These are phyloP conservation scores for Brienomyrus longianalis DNA, from an alignment of 2,113 vertebrate species.

Conservation along the genomic window DNA sequence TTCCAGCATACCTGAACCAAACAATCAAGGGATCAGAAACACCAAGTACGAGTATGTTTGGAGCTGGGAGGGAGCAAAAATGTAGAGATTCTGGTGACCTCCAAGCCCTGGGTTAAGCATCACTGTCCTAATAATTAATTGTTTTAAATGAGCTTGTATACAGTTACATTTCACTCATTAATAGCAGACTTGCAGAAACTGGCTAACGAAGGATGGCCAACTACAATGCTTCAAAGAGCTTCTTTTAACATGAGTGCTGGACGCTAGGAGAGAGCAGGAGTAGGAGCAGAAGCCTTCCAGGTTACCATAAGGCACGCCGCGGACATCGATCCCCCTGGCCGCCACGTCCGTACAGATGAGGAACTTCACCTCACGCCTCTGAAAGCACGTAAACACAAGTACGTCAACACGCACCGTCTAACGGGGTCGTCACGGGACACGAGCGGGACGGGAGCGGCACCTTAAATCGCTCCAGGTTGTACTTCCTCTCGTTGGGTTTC, in stretches of 20 bases:
- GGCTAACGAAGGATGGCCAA: not conserved
- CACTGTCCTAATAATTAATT: not conserved
- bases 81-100: not conserved
- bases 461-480: conserved; percentile 94
- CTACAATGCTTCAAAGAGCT: not conserved
- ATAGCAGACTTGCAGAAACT: not conserved
- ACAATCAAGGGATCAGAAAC: not conserved
- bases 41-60: not conserved
- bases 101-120: not conserved
- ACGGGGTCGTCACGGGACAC: not conserved
- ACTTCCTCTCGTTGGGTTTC: conserved; percentile 91
- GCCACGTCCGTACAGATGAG: conserved; percentile 96
- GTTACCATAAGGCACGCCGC: conserved; percentile 88
- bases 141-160: not conserved
- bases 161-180: not conserved
- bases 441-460: conserved; percentile 41
- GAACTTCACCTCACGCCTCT: conserved; percentile 87
- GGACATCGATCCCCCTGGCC: conserved; percentile 93
- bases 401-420: too few species aligned
- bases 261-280: not conserved
- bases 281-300: not conserved
- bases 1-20: not conserved
- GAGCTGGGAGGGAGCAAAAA: not conserved
- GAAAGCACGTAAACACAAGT: conserved; percentile 19
- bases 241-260: not conserved